Conservation (phyloP, 2,113 vertebrate genomes). For the Micronycteris hirsuta region DNA sequence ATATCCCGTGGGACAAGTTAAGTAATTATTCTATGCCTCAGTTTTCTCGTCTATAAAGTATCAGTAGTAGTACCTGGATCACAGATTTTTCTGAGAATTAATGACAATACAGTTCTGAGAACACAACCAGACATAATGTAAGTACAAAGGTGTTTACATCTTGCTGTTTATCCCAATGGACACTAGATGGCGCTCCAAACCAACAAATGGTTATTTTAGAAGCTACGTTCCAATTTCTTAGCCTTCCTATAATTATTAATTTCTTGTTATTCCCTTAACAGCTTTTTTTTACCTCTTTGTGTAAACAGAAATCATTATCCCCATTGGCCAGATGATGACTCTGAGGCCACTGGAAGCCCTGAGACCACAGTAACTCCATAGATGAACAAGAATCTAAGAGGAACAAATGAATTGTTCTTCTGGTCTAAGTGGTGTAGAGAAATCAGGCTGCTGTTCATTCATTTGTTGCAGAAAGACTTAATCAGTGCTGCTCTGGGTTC, state of each 20-base stretch:
- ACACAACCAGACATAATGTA: neutral
- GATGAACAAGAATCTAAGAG: neutral
- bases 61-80: neutral
- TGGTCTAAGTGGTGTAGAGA: neutral
- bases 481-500: no score
- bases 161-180: neutral
- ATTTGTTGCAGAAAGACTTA: neutral
- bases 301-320: neutral
- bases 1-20: neutral
- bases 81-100: neutral
- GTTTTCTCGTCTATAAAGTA: neutral
- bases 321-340: neutral
- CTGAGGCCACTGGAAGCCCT: neutral
- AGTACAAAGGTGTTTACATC: neutral
- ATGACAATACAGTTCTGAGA: neutral
- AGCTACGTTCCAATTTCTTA: neutral
- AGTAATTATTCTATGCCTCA: neutral
- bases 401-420: neutral
- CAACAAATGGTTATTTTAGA: neutral
- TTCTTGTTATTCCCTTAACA: neutral
- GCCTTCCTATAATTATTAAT: neutral
- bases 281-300: neutral
- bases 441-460: neutral
- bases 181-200: conserved; percentile 45
- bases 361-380: neutral